A percentile compares a stretch with the other conserved stretches of the same genome.
Evolutionary conservation across 2,888 invertebrate genomes (phyloP).

Genomic region (Candidula unifasciata): DNA sequence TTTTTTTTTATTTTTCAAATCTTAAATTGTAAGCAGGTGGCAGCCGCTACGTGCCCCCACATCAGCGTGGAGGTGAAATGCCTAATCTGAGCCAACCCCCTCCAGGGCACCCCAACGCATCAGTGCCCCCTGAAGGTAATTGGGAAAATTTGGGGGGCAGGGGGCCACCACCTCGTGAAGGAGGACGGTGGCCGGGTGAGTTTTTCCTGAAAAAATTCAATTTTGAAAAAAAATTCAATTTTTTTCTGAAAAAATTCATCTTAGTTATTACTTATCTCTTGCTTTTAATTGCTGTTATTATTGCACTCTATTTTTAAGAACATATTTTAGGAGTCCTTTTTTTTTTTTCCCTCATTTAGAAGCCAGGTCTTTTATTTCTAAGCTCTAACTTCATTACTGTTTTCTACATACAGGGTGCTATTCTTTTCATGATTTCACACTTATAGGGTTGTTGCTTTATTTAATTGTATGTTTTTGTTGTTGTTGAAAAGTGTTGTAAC

Average conservation of each 20-base stretch:
- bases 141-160: constrained; percentile 52
- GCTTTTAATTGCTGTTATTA: neutral
- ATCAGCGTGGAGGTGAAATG: constrained; percentile 84
- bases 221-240: constrained; percentile 18
- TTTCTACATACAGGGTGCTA: no score
- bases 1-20: constrained; percentile 18
- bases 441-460: no score
- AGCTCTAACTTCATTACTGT: neutral
- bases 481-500: no score
- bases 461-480: no score
- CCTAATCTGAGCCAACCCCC: constrained; percentile 60
- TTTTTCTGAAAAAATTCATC: constrained; percentile 44
- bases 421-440: no score
- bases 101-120: constrained; percentile 57
- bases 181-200: constrained; percentile 47
- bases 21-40: constrained; percentile 46
- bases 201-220: neutral
- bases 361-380: neutral
- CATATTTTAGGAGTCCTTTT: neutral
- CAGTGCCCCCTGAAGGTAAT: constrained; percentile 60
- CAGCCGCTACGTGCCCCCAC: constrained; percentile 85
- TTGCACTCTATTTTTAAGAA: neutral
- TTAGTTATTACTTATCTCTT: neutral
- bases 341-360: no score
- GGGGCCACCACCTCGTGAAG: constrained; percentile 30